These are phyloP conservation scores for Philereme transversata DNA, from an alignment of 2,888 invertebrate species.

Conservation along the genomic window DNA sequence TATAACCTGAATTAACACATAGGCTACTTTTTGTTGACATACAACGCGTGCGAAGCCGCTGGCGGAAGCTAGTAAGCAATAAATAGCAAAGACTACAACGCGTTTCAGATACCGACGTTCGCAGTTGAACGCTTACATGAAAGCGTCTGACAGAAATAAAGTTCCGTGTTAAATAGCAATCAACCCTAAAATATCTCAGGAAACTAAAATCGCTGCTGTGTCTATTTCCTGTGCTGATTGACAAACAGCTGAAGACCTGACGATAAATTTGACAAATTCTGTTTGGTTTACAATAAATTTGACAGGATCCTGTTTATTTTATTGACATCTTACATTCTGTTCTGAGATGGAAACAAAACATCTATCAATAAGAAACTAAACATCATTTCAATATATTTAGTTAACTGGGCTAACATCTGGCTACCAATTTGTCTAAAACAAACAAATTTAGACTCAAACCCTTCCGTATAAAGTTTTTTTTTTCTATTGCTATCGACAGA, in stretches of 20 bases:
- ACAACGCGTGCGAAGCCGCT: no score
- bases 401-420: slow-evolving; percentile 65
- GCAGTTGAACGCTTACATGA: no score
- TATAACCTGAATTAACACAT: no score
- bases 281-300: slow-evolving; percentile 39
- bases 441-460: slow-evolving; percentile 42
- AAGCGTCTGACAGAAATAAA: slow-evolving; percentile 8
- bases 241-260: slow-evolving; percentile 22
- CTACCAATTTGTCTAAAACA: slow-evolving; percentile 25
- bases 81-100: no score
- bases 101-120: no score
- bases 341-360: slow-evolving; percentile 45
- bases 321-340: slow-evolving; percentile 39
- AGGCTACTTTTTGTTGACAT: no score
- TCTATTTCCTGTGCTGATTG: slow-evolving; percentile 26
- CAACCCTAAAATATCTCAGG: slow-evolving; percentile 23
- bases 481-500: slow-evolving; percentile 1
- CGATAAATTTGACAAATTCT: slow-evolving; percentile 37
- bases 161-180: slow-evolving; percentile 24
- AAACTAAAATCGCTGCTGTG: slow-evolving; percentile 26
- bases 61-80: no score
- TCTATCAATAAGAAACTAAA: slow-evolving; percentile 70
- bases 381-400: slow-evolving; percentile 72
- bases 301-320: slow-evolving; percentile 40
- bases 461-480: slow-evolving; percentile 13